Evolutionary conservation across 1,140 invertebrate genomes (phyloP).

Genomic region (Luehdorfia chinensis): DNA sequence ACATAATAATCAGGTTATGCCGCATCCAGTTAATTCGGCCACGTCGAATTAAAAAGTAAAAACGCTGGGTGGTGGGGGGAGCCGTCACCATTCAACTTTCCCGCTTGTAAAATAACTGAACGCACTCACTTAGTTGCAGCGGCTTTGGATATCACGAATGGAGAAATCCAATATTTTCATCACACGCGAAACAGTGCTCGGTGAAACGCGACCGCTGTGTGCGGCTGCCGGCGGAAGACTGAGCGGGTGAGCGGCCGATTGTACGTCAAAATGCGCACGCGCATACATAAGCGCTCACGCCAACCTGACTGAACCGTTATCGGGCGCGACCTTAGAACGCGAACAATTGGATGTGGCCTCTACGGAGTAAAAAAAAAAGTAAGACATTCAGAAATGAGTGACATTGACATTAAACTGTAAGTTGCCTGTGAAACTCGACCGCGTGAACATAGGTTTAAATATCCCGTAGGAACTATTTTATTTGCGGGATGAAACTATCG

Average conservation of each 20-base stretch:
- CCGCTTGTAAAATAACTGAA: constrained; percentile 8
- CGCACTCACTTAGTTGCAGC: background rate
- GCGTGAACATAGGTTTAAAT: too few relatives aligned
- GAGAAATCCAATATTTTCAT: constrained; percentile 3
- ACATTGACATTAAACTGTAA: too few relatives aligned
- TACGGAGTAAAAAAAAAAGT: too few relatives aligned
- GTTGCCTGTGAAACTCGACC: too few relatives aligned
- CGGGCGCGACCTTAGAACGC: constrained; percentile 3
- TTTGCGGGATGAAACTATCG: too few relatives aligned
- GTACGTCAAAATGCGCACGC: constrained; percentile 11
- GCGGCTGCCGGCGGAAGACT: constrained; percentile 25
- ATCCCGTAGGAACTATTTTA: too few relatives aligned
- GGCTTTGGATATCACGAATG: background rate
- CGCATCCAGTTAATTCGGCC: too few relatives aligned
- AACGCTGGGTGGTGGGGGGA: background rate
- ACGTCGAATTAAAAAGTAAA: constrained; percentile 10
- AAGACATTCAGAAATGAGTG: too few relatives aligned
- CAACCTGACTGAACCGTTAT: constrained; percentile 7
- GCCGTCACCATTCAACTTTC: background rate
- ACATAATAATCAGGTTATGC: too few relatives aligned
- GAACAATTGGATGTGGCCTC: too few relatives aligned
- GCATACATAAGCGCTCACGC: constrained; percentile 12
- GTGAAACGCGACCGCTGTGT: constrained; percentile 20
- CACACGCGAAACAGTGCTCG: too few relatives aligned
- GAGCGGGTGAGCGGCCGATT: constrained; percentile 13